Evolutionary conservation across 2,797 vertebrate species (phyloP).

Genomic region (Anguilla anguilla): DNA sequence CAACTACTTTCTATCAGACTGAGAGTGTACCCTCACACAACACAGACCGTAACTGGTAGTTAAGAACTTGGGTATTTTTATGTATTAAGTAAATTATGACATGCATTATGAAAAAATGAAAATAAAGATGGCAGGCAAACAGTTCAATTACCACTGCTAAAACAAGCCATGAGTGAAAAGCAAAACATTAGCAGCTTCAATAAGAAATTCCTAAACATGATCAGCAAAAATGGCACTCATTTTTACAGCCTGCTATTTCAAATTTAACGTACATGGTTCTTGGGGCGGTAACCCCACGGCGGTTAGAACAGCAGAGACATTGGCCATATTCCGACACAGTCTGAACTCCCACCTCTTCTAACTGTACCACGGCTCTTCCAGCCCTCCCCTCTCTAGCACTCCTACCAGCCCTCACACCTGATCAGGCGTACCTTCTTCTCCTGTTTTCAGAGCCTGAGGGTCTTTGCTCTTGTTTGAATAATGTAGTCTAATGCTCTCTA

Average conservation of each 20-base stretch:
- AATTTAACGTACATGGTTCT: neutral
- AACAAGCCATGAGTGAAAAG: neutral
- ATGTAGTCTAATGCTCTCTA: neutral
- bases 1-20: too few species aligned
- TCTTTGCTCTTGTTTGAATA: neutral
- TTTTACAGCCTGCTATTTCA: neutral
- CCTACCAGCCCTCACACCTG: neutral
- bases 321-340: neutral
- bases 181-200: neutral
- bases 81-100: neutral
- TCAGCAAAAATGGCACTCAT: neutral
- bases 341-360: neutral
- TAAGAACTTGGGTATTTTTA: neutral
- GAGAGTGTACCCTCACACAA: neutral
- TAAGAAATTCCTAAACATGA: neutral
- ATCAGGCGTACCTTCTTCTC: neutral
- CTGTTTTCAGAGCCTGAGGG: neutral
- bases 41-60: neutral
- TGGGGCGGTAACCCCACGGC: neutral
- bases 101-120: neutral
- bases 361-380: neutral
- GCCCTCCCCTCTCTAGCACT: neutral
- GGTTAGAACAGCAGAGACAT: neutral
- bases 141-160: neutral
- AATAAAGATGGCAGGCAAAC: neutral